Conservation (phyloP, 2,797 vertebrate species). For the Menidia menidia region DNA sequence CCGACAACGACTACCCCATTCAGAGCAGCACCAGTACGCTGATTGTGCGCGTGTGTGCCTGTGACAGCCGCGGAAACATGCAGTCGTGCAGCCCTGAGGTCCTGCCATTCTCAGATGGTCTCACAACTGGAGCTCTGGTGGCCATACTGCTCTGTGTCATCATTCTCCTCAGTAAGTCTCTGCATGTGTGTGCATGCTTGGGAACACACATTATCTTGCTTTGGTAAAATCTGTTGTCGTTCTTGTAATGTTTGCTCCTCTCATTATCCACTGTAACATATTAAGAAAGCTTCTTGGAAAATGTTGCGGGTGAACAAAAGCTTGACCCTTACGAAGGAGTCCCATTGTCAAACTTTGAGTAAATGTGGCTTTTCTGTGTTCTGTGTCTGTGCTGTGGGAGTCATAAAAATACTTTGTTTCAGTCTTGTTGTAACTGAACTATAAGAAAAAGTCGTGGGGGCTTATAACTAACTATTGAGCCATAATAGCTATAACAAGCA, state of each 20-base stretch:
- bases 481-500: background rate
- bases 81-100: conserved; percentile 93
- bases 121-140: conserved; percentile 93
- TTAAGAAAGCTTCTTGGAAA: no score
- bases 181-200: background rate
- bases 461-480: background rate
- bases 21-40: conserved; percentile 96
- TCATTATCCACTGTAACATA: background rate
- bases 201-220: background rate
- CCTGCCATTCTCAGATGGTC: conserved; percentile 90
- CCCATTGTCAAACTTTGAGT: no score
- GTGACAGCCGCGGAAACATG: conserved; percentile 90
- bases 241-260: background rate
- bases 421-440: background rate
- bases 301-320: no score
- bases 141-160: conserved; percentile 95
- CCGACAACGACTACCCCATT: conserved; percentile 94
- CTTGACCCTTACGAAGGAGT: no score
- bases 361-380: no score
- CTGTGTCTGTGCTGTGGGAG: no score
- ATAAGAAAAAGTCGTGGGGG: background rate
- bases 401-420: no score
- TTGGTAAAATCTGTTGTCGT: conserved; percentile 1
- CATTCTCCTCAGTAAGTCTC: conserved; percentile 91
- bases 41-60: conserved; percentile 92